These are phyloP conservation scores for Syrmaticus mikado DNA, from an alignment of 2,113 vertebrate genomes.

Conservation along the genomic window DNA sequence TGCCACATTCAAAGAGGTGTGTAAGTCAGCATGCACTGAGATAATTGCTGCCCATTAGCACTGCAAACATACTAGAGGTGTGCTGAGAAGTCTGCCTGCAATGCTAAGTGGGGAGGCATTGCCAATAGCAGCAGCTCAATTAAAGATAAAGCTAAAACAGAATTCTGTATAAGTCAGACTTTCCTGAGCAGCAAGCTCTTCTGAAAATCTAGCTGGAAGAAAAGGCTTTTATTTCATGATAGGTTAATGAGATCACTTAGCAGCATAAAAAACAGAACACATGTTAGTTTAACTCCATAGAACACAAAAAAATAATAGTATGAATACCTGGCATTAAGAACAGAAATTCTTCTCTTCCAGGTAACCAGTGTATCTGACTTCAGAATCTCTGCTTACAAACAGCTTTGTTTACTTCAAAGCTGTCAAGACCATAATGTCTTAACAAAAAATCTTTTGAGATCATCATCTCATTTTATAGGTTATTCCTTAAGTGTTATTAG, in stretches of 20 bases:
- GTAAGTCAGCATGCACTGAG: accelerated
- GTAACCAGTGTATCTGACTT: not conserved
- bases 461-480: not conserved
- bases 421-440: not conserved
- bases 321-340: not conserved
- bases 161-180: not conserved
- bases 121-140: not conserved
- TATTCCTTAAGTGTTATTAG: not conserved
- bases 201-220: not conserved
- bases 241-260: not conserved
- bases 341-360: not conserved
- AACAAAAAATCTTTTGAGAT: slow-evolving; percentile 7
- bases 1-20: not conserved
- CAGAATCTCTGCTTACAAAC: not conserved
- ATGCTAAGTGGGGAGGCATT: not conserved
- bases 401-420: slow-evolving; percentile 34
- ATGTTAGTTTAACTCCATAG: not conserved
- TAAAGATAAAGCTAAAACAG: not conserved
- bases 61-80: not conserved
- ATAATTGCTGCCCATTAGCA: not conserved
- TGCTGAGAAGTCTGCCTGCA: not conserved
- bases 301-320: not conserved
- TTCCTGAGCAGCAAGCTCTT: accelerated
- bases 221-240: not conserved
- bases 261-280: not conserved